A percentile compares a stretch with the other conserved stretches of the same genome.
Evolutionary conservation across 2,888 invertebrate genomes (phyloP).

Genomic region (Mimumesa dahlbomi): DNA sequence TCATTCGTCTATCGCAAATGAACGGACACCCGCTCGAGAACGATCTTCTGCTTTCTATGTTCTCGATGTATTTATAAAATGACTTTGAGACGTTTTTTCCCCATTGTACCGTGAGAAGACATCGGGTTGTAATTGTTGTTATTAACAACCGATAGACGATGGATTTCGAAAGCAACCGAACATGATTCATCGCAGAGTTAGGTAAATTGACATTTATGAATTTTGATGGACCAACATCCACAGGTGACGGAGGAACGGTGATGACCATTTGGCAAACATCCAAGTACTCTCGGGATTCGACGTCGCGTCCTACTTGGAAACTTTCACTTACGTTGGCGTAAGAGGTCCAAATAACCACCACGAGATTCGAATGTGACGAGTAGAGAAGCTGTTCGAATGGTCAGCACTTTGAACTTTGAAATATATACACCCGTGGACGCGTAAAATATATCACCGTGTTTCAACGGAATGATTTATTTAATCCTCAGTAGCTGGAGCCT

Average conservation of each 20-base stretch:
- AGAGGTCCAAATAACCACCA: constrained; percentile 73
- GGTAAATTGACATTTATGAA: constrained; percentile 42
- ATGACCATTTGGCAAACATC: constrained; percentile 76
- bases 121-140: constrained; percentile 4
- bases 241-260: too few relatives aligned
- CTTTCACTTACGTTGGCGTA: constrained; percentile 79
- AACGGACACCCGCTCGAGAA: too few relatives aligned
- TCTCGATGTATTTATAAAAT: too few relatives aligned
- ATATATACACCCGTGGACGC: too few relatives aligned
- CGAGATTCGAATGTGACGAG: constrained; percentile 48
- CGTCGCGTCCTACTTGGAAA: constrained; percentile 79
- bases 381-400: constrained; percentile 33
- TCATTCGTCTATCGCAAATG: constrained; percentile 3
- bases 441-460: too few relatives aligned
- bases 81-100: too few relatives aligned
- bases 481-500: too few relatives aligned
- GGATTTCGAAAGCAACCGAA: constrained; percentile 43
- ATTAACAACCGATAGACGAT: neutral
- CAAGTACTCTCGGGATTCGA: constrained; percentile 68
- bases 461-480: too few relatives aligned
- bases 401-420: constrained; percentile 33
- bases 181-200: constrained; percentile 4
- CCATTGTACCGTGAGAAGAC: constrained; percentile 1
- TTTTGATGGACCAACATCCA: constrained; percentile 42
- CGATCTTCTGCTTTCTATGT: too few relatives aligned